Conservation (phyloP, 1,140 invertebrate species). For the Drosophila sproati region DNA sequence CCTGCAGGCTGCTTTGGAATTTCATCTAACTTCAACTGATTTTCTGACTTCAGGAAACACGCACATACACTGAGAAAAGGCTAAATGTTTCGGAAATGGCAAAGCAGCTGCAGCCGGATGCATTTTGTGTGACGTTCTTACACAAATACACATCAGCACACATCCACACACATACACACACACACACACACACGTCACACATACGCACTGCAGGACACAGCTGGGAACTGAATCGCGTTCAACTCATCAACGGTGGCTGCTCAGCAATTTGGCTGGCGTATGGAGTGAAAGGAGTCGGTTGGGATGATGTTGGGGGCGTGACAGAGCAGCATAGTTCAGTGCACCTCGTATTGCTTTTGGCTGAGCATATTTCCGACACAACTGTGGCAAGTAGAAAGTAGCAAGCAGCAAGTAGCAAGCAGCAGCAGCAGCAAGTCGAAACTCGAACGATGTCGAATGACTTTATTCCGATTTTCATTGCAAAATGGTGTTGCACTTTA, state of each 20-base stretch:
- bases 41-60: conserved; percentile 23
- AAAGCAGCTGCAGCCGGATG: conserved; percentile 65
- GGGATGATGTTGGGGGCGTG: not conserved
- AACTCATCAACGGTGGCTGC: conserved; percentile 62
- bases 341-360: conserved; percentile 57
- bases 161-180: conserved; percentile 1
- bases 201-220: conserved; percentile 54
- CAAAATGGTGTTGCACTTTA: conserved; percentile 53
- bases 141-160: conserved; percentile 3
- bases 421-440: conserved; percentile 13
- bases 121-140: conserved; percentile 50
- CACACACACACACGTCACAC: conserved; percentile 27
- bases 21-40: conserved; percentile 30
- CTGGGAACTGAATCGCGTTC: conserved; percentile 45
- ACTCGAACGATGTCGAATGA: conserved; percentile 45
- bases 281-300: not conserved
- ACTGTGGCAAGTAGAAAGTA: conserved; percentile 13
- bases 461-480: conserved; percentile 50
- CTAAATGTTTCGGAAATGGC: conserved; percentile 76
- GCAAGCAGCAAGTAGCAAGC: conserved; percentile 13
- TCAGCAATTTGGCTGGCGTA: conserved; percentile 55
- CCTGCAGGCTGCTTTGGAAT: conserved; percentile 1
- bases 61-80: not conserved
- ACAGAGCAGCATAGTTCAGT: conserved; percentile 54
- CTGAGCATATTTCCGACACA: conserved; percentile 36